Conservation (phyloP, 1,140 invertebrate species). For the Euglossa dilemma region DNA sequence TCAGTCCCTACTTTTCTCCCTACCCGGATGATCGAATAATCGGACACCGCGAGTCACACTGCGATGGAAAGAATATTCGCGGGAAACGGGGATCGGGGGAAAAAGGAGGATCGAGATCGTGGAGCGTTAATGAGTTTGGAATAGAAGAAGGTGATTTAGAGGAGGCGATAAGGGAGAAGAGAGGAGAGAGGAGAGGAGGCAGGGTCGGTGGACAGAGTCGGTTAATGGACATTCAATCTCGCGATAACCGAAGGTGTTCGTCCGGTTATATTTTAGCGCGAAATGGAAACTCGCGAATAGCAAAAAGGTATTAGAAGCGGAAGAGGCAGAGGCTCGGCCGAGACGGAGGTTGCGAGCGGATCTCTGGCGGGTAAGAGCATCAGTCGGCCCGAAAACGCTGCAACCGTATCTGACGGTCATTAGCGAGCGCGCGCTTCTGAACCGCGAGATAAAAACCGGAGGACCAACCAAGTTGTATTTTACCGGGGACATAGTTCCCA, state of each 20-base stretch:
- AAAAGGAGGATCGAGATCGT: background rate
- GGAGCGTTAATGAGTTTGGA: background rate
- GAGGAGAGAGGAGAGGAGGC: background rate
- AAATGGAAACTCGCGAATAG: conserved; percentile 29
- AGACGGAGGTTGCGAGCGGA: background rate
- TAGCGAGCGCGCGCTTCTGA: conserved; percentile 76
- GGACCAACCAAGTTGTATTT: conserved; percentile 74
- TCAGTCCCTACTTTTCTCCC: conserved; percentile 29
- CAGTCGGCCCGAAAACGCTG: conserved; percentile 35
- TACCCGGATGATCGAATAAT: background rate
- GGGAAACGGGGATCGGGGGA: background rate
- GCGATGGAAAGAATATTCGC: conserved; percentile 15
- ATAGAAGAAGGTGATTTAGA: background rate
- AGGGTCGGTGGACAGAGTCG: no score
- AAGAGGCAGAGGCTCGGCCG: background rate
- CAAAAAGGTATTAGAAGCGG: background rate
- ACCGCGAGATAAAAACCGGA: conserved; percentile 74
- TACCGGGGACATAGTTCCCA: conserved; percentile 71
- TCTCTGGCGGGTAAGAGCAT: conserved; percentile 28
- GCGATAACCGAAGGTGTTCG: conserved; percentile 31
- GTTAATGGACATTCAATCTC: conserved; percentile 38
- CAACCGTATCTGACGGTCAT: conserved; percentile 76
- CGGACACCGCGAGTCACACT: conserved; percentile 3
- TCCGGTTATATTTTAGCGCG: conserved; percentile 1
- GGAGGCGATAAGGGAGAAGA: background rate